Evolutionary conservation across 2,888 invertebrate genomes (phyloP), one percentile per base, ranked within the genome.

Genomic region (Cybosia mesomella): DNA sequence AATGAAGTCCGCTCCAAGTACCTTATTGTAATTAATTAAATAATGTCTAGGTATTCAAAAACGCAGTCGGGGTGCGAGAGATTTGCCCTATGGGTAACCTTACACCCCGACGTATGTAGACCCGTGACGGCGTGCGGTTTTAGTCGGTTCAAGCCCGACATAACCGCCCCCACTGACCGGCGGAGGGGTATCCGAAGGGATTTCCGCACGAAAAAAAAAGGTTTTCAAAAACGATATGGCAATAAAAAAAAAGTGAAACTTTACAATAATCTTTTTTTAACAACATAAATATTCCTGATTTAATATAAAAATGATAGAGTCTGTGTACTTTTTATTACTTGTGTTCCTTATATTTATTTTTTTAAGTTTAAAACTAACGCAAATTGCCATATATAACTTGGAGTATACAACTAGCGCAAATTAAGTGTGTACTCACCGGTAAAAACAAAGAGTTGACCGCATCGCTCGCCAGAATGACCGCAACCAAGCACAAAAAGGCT

Each of bases 391-490:
- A 28, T 32, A 24, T 65, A n/a, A 15, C n/a, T 32, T 28, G 15
- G 22, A 8, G 22, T 18, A 24, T 4, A 28, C 18, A 59, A 36
- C 0, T 61, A 66, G 2, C 57, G 59, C 15, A 59, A 58, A 71
- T 55, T 39, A 58, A 32, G 15, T 64, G 67, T 64, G 3, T 63
- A 91, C 94, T 94, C 76, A 94, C 94, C 88, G 94, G 93, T 61
- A 93, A 74, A 79, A 91, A 87, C 22, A 92, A 74, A 54, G 91
- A 89, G 77, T 86, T 87, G 63, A 87, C 89, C 72, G 86, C 83
- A 76, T 91, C 90, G 76, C 89, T 90, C 70, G 88, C 87, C 54
- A 93, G 75, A 59, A 91, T 83, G 59, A 86, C 82, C 61, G 88
- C 89, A 68, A 89, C 76, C 54, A 91, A 73, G 74, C 82, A 90